These are phyloP conservation scores for Pangasius krempfi DNA, from an alignment of 2,797 vertebrate genomes.

Conservation along the genomic window DNA sequence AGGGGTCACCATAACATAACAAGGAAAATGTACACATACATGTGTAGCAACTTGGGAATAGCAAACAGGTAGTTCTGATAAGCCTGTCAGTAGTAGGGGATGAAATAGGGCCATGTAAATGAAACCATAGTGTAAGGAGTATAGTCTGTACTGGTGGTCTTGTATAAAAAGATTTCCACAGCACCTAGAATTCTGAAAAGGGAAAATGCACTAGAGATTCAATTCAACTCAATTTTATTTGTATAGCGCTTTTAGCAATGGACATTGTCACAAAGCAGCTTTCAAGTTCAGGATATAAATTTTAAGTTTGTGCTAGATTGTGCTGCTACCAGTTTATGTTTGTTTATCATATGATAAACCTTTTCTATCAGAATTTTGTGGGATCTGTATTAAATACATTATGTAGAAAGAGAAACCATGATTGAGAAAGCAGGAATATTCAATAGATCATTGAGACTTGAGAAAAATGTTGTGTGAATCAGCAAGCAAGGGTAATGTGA, in stretches of 20 bases:
- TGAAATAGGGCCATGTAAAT: not conserved
- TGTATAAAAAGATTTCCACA: not conserved
- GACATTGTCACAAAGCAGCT: no score
- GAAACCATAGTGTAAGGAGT: not conserved
- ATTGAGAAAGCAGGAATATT: not conserved
- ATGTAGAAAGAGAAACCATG: not conserved
- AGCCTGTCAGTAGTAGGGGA: not conserved
- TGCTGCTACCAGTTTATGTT: not conserved
- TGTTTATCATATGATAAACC: not conserved
- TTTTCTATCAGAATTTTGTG: not conserved
- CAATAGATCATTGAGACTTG: not conserved
- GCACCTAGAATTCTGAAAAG: not conserved
- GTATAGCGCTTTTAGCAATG: no score
- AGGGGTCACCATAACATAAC: not conserved
- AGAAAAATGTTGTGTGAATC: not conserved
- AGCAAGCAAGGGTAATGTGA: not conserved
- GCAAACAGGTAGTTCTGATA: not conserved
- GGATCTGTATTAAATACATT: not conserved
- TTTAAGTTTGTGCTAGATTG: no score
- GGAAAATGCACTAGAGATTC: not conserved
- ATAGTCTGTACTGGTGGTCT: not conserved
- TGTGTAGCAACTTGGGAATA: not conserved
- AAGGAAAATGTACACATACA: not conserved
- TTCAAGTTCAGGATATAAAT: no score
- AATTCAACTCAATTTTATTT: no score